Evolutionary conservation across 2,888 invertebrate genomes (phyloP).

Genomic region (Lycia hirtaria): DNA sequence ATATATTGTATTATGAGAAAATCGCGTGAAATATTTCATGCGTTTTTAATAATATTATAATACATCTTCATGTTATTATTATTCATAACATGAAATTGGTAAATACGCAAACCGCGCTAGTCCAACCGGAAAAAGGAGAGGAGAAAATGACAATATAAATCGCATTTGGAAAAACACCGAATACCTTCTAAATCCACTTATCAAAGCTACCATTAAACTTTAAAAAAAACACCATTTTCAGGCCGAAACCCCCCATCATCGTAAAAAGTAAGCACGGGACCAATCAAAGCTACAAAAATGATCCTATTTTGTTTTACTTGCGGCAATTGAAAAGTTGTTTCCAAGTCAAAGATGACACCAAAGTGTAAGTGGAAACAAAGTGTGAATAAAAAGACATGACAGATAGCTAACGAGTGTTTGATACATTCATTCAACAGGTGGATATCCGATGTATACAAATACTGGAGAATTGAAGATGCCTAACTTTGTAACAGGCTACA

Average conservation of each 20-base stretch:
- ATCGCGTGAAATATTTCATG: no score
- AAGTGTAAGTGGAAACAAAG: slow-evolving; percentile 20
- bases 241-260: not conserved
- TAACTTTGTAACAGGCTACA: slow-evolving; percentile 38
- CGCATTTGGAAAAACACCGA: no score
- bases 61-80: no score
- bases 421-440: slow-evolving; percentile 56
- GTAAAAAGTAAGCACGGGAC: not conserved
- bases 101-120: no score
- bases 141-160: no score
- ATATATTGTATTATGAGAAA: no score
- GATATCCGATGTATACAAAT: slow-evolving; percentile 58
- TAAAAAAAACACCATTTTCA: not conserved
- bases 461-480: slow-evolving; percentile 50
- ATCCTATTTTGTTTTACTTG: not conserved
- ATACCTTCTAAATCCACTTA: no score
- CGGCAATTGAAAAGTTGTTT: slow-evolving; percentile 16
- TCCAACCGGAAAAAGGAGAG: no score
- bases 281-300: not conserved
- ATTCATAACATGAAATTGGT: no score
- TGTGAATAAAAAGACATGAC: slow-evolving; percentile 39
- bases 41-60: no score
- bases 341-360: slow-evolving; percentile 10
- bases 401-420: slow-evolving; percentile 59
- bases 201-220: no score